Base-by-base conservation (phyloP, 1,140 invertebrate genomes). In the Rhagoletis zephyria region DNA sequence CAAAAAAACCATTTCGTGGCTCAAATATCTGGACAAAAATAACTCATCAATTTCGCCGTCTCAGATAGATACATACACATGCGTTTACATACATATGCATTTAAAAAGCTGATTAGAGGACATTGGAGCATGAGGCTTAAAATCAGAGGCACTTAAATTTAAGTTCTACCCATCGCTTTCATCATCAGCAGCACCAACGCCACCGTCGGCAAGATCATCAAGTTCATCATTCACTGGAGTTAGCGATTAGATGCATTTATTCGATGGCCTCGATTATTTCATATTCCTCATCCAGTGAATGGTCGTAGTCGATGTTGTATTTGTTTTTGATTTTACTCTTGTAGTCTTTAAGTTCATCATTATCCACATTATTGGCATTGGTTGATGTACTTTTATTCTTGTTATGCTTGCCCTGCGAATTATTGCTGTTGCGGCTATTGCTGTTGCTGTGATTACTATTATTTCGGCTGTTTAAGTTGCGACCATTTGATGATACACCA, bases 181-280 rank as follows among this genome's bases (percentile, higher is more conserved):
- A 19, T 48, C 60, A 85, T 65, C 42, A 14, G 12, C 40, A 19
- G 19, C 56, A 64, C 16, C 59, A 59, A 61, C 14, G 74, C 48
- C 74, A 56, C 56, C 74, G n/a, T 56, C 9, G 48, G 14, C 16
- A 74, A 74, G 70, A 85, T 85, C 59, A 85, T 85, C 87, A 51
- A 81, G n/a, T 30, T 87, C 65, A 77, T 87, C 87, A 64, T n/a
- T 42, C n/a, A 60, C 14, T 48, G 45, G 30, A 67, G 16, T 59
- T 67, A 64, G 40, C 74, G n/a, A 30, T 56, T 4, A 48, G 19
- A 10, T n/a, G n/a, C 19, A 86, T 56, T 93, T 87, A 93, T 89
- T 93, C 92, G 88, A 93, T 91, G 90, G 92, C 92, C 89, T 93
- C 92, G 86, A 93, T 93, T 90, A 93, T 91, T 93, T 93, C 92